phyloP scores from a whole-genome alignment of 2,797 vertebrate species.

The Pelodytes ibericus region DNA sequence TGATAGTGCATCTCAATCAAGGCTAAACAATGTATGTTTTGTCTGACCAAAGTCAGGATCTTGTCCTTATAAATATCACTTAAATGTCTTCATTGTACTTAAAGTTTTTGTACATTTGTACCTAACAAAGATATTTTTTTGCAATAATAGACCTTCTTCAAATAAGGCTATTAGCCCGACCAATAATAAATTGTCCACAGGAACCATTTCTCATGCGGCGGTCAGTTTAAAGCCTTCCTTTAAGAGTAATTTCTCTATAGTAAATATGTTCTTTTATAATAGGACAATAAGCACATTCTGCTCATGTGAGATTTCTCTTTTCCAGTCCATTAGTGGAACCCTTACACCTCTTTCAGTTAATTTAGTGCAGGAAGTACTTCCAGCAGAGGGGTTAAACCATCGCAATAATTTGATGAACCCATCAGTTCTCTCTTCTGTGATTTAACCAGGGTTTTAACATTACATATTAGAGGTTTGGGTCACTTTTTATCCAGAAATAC shows the following conservation, averaged over 20 bases:
- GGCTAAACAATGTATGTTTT: too few relatives aligned
- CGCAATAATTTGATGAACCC: slow-evolving; percentile 2
- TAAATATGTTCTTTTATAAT: not conserved
- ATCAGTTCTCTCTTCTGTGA: not conserved
- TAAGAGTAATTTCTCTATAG: not conserved
- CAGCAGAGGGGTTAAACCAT: slow-evolving; percentile 13
- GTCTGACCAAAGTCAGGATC: too few relatives aligned
- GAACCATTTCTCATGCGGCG: too few relatives aligned
- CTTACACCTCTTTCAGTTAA: not conserved
- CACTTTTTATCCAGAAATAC: slow-evolving; percentile 5
- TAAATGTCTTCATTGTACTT: too few relatives aligned
- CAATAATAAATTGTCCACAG: too few relatives aligned
- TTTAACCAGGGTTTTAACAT: slow-evolving; percentile 36
- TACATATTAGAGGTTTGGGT: slow-evolving; percentile 19
- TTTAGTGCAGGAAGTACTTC: not conserved
- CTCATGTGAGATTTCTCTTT: not conserved
- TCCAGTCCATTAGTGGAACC: slow-evolving; percentile 2
- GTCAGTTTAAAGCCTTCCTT: too few relatives aligned
- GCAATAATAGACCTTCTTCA: too few relatives aligned
- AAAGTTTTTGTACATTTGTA: too few relatives aligned
- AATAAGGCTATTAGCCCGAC: too few relatives aligned
- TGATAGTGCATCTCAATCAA: too few relatives aligned
- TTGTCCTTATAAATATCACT: too few relatives aligned
- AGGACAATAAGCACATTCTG: not conserved
- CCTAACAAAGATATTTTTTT: too few relatives aligned